phyloP scores from a whole-genome alignment of 2,113 vertebrate genomes.

The Orthonyx spaldingii region DNA sequence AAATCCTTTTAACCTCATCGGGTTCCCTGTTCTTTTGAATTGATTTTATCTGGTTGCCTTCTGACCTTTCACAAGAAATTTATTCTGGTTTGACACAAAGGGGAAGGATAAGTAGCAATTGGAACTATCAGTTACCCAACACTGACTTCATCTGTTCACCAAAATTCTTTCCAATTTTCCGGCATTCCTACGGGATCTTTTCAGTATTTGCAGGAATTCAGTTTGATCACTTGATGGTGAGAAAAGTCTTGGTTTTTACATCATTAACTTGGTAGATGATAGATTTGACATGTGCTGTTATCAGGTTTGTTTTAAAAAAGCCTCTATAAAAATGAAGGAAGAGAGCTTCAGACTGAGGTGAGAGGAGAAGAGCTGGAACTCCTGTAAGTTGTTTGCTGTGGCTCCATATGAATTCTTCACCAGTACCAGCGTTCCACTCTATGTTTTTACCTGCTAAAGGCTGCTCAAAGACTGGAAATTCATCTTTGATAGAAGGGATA shows the following conservation, averaged over 20 bases:
- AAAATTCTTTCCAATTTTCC: background rate
- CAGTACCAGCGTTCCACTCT: background rate
- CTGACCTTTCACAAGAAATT: background rate
- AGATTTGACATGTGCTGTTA: background rate
- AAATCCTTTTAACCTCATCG: background rate
- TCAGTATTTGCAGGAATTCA: background rate
- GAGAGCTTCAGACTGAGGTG: background rate
- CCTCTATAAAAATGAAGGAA: background rate
- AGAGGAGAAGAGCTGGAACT: background rate
- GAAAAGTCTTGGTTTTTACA: background rate
- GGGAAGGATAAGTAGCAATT: background rate
- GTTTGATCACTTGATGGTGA: background rate
- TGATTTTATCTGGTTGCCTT: background rate
- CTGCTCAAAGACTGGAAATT: background rate
- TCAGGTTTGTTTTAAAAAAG: background rate
- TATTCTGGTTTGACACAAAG: background rate
- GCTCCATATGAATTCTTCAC: background rate
- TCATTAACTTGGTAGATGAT: background rate
- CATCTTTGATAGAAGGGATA: background rate
- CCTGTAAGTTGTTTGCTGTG: background rate
- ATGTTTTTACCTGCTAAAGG: background rate
- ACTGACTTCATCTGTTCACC: background rate
- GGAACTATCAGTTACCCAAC: background rate
- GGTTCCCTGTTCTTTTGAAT: background rate
- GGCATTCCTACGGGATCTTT: background rate